Base-by-base conservation (phyloP, 2,797 vertebrate genomes). In the Sebastes vulpes region DNA sequence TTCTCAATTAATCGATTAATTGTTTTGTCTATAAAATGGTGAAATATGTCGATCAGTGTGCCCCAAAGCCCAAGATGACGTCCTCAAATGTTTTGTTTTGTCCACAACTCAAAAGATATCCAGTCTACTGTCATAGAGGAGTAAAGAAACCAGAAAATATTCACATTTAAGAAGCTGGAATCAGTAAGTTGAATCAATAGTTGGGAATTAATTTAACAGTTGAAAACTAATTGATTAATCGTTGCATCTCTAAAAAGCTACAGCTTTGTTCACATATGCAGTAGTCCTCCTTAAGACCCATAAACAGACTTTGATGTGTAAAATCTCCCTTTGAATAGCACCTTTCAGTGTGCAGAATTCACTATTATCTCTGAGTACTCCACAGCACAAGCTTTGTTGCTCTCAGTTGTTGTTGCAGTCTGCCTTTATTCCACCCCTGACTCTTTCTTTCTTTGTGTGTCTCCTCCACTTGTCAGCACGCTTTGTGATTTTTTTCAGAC, bases 401-500 rank as follows among this genome's bases (percentile, higher is more conserved):
- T 56, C 21, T 54, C 72, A 10, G 54, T 16, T 66, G 29, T 56
- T 74, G 67, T 65, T 77, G 50, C 52, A 35, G 59, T 74, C 71
- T 65, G 79, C 75, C 75, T 90, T 80, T 53, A 48, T 88, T 77
- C 58, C 52, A 25, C 68, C 14, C 16, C 60, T 42, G 80, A 29
- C 71, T 65, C 29, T 46, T 16, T 65, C 65, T 53, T 25, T 21
- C 67, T 60, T 48, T 42, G n/a, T 72, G n/a, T 54, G 16, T 73
- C 46, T 57, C 52, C 68, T 83, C 72, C 59, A 68, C 66, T 65
- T 83, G 87, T 86, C 77, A 83, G 31, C 12, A 9, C 38, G 42
- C 77, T 42, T 75, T 67, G 61, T 76, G 74, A 79, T 83, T 86
- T 67, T 57, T 9, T 70, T 80, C 77, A 35, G 84, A 81, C 81